Evolutionary conservation across 2,113 vertebrate genomes (phyloP), one percentile per base, ranked within the genome.

Genomic region (Pygoscelis antarcticus): DNA sequence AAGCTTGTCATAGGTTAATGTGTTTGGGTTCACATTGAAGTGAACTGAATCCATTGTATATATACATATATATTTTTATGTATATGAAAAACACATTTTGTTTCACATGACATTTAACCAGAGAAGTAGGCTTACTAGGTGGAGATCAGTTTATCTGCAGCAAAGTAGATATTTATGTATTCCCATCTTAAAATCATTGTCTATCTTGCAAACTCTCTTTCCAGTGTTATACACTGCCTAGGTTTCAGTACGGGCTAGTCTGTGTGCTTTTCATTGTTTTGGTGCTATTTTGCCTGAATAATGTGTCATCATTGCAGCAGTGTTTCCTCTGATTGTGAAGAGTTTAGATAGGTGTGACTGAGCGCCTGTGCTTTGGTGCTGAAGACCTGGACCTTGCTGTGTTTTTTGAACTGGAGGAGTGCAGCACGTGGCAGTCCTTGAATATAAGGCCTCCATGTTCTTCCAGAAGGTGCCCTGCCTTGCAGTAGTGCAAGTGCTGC

Each of bases 251-350:
- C 3, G 2, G 30, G 17, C 51, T 30, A 5, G 5, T 51, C 32
- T 0, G 0, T 18, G 54, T 10, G 42, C 40, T 46, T 62, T 65
- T 18, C 2, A 2, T 40, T 77, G 36, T 36, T 68, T 10, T 11
- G 10, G 42, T 32, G 52, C 29, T 7, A 1, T 62, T 55, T 65
- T 79, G 29, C 38, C n/a, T 40, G 20, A 26, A 1, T 13, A 32
- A 11, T 2, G 3, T 21, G 34, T 32, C 22, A 1, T n/a, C 3
- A 0, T 16, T 54, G 68, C 32, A 46, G n/a, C 34, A 46, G 0
- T 4, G 19, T 34, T 84, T n/a, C 32, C n/a, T 11, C 32, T 3
- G 3, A 1, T 12, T 17, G 10, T 30, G 70, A 61, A 16, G 30
- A 29, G 38, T 55, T 74, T 49, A 42, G 16, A 2, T n/a, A 5